A percentile compares a stretch with the other conserved stretches of the same genome.
Conservation (phyloP, 2,113 vertebrate genomes). For the Atractosteus spatula region DNA sequence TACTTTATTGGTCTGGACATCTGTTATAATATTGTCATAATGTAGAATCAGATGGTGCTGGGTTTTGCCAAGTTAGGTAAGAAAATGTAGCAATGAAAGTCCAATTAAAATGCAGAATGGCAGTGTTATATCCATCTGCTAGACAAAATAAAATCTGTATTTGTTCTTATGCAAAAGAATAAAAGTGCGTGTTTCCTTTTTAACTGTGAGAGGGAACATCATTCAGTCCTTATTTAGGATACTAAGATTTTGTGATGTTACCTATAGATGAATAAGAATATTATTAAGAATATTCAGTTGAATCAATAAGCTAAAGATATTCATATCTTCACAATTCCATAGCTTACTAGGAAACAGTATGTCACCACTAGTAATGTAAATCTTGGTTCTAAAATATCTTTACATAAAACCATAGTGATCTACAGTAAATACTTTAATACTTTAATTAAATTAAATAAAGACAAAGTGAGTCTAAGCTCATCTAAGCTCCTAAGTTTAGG, state of each 20-base stretch:
- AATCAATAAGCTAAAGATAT: too few relatives aligned
- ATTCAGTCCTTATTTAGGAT: constrained; percentile 27
- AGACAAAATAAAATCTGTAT: constrained; percentile 46
- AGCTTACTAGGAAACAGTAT: too few relatives aligned
- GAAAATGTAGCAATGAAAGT: constrained; percentile 92
- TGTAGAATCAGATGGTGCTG: constrained; percentile 97
- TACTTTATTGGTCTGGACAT: constrained; percentile 98
- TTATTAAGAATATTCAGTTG: too few relatives aligned
- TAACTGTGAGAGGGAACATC: constrained; percentile 23
- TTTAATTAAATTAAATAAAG: too few relatives aligned
- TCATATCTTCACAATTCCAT: too few relatives aligned
- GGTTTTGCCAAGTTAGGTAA: constrained; percentile 86
- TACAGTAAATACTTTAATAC: too few relatives aligned
- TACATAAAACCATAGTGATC: too few relatives aligned
- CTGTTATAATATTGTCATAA: constrained; percentile 99
- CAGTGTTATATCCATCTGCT: constrained; percentile 97
- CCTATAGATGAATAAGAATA: too few relatives aligned
- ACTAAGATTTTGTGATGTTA: constrained; percentile 8
- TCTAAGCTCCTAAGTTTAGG: too few relatives aligned
- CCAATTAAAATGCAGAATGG: constrained; percentile 93
- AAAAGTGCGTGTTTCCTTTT: constrained; percentile 34
- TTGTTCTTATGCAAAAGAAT: constrained; percentile 23
- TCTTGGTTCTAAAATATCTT: too few relatives aligned
- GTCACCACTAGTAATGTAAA: too few relatives aligned
- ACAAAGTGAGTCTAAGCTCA: too few relatives aligned